Percentiles rank a stretch among this genome's conserved stretches.
These are phyloP conservation scores for Cyclophora punctaria DNA, from an alignment of 2,888 invertebrate species.

Conservation along the genomic window DNA sequence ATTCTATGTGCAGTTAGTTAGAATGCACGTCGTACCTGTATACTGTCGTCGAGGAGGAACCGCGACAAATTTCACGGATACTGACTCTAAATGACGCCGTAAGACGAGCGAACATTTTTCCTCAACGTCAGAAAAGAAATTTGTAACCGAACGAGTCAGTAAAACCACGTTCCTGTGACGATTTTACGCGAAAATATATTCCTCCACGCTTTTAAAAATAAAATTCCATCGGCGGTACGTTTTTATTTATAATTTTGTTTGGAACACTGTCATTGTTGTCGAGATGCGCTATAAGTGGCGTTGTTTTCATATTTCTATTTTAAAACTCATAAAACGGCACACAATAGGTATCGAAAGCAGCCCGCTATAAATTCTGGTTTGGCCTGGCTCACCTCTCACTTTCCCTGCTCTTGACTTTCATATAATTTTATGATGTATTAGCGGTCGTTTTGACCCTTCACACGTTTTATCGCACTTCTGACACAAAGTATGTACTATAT, in stretches of 20 bases:
- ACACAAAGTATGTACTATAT: slow-evolving; percentile 33
- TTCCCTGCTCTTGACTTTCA: slow-evolving; percentile 72
- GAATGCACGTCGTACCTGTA: slow-evolving; percentile 23
- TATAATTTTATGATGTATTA: slow-evolving; percentile 74
- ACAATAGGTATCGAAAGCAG: slow-evolving; percentile 71
- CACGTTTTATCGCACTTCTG: slow-evolving; percentile 61
- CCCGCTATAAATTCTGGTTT: slow-evolving; percentile 63
- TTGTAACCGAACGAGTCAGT: slow-evolving; percentile 54
- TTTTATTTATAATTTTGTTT: slow-evolving; percentile 8
- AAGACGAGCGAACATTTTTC: slow-evolving; percentile 55
- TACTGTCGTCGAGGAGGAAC: slow-evolving; percentile 25
- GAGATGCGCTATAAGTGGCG: slow-evolving; percentile 34
- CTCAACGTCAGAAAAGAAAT: slow-evolving; percentile 41
- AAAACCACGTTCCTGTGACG: slow-evolving; percentile 33
- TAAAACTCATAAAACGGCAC: slow-evolving; percentile 53
- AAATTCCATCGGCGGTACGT: slow-evolving; percentile 4
- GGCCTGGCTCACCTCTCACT: slow-evolving; percentile 64
- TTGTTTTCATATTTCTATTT: slow-evolving; percentile 57
- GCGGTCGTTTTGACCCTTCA: slow-evolving; percentile 67
- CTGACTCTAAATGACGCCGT: slow-evolving; percentile 43
- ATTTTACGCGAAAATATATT: slow-evolving; percentile 30
- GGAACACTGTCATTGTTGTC: slow-evolving; percentile 6
- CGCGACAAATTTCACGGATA: slow-evolving; percentile 66
- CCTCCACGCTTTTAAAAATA: slow-evolving; percentile 28
- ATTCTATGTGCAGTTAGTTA: slow-evolving; percentile 28